Conservation (phyloP, 2,797 vertebrate genomes). For the Cyprinodon diabolis region DNA sequence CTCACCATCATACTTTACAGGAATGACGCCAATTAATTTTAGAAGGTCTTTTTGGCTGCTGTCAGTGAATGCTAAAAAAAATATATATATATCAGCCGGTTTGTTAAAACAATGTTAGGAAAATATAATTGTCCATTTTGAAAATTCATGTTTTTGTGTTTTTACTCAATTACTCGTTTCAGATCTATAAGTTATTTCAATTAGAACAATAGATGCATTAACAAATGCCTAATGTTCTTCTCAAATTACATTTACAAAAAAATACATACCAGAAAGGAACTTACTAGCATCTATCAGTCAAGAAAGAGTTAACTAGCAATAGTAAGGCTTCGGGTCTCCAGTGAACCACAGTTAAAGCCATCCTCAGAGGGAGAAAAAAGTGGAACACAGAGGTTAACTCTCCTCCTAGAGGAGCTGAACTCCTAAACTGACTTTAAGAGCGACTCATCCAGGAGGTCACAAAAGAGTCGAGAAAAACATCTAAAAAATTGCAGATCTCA, state of each 20-base stretch:
- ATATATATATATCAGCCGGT: conserved; percentile 32
- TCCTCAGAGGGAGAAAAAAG: neutral
- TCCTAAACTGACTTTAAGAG: neutral
- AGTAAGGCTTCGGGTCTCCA: neutral
- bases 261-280: too few relatives aligned
- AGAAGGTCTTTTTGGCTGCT: conserved; percentile 92
- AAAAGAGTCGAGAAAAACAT: too few relatives aligned
- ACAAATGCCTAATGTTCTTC: too few relatives aligned
- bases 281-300: too few relatives aligned
- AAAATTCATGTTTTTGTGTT: neutral
- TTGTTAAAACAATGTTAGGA: neutral
- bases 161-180: neutral
- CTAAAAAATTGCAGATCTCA: too few relatives aligned
- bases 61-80: conserved; percentile 88
- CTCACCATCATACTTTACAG: conserved; percentile 89
- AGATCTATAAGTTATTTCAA: neutral
- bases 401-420: neutral
- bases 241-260: too few relatives aligned
- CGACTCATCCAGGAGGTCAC: too few relatives aligned
- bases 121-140: neutral
- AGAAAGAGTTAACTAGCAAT: too few relatives aligned
- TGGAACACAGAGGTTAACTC: neutral
- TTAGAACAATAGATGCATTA: neutral
- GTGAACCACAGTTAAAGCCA: neutral
- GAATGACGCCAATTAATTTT: conserved; percentile 89